A percentile compares a stretch with the other conserved stretches of the same genome.
Conservation (phyloP, 1,140 invertebrate species). For the Drosophila ficusphila region DNA sequence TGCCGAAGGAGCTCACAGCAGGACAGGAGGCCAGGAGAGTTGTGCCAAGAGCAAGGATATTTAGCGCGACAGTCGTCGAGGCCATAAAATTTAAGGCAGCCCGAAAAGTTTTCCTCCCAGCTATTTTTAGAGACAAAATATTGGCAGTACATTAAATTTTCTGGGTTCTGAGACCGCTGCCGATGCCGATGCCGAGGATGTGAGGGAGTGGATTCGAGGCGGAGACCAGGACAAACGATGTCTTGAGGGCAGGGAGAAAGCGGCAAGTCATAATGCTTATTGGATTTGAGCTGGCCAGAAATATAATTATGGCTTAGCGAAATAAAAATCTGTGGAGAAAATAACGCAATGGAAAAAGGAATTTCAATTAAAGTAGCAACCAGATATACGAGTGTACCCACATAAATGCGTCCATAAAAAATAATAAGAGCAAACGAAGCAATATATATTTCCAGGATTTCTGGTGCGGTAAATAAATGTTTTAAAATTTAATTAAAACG, state of each 20-base stretch:
- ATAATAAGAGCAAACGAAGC: slow-evolving; percentile 16
- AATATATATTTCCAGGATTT: slow-evolving; percentile 3
- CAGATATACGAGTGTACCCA: slow-evolving; percentile 2
- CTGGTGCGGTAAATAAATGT: slow-evolving; percentile 56
- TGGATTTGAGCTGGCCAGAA: slow-evolving; percentile 67
- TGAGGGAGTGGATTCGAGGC: slow-evolving; percentile 30
- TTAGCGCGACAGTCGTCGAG: slow-evolving; percentile 72
- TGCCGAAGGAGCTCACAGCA: slow-evolving; percentile 33
- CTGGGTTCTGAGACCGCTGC: neutral
- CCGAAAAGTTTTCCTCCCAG: slow-evolving; percentile 33
- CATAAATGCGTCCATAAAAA: slow-evolving; percentile 11
- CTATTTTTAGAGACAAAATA: slow-evolving; percentile 58
- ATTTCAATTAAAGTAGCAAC: slow-evolving; percentile 73
- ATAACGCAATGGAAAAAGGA: slow-evolving; percentile 42
- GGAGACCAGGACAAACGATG: slow-evolving; percentile 38
- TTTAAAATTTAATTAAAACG: slow-evolving; percentile 70
- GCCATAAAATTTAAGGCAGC: slow-evolving; percentile 68
- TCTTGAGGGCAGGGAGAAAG: slow-evolving; percentile 30
- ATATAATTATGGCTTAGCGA: slow-evolving; percentile 71
- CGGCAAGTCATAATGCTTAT: slow-evolving; percentile 77
- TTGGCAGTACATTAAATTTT: slow-evolving; percentile 58
- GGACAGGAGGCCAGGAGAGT: neutral
- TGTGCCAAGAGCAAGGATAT: slow-evolving; percentile 41
- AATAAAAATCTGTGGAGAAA: slow-evolving; percentile 18
- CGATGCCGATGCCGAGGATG: neutral